Conservation (phyloP, 2,113 vertebrate genomes). For the Gnathonemus longibarbis region DNA sequence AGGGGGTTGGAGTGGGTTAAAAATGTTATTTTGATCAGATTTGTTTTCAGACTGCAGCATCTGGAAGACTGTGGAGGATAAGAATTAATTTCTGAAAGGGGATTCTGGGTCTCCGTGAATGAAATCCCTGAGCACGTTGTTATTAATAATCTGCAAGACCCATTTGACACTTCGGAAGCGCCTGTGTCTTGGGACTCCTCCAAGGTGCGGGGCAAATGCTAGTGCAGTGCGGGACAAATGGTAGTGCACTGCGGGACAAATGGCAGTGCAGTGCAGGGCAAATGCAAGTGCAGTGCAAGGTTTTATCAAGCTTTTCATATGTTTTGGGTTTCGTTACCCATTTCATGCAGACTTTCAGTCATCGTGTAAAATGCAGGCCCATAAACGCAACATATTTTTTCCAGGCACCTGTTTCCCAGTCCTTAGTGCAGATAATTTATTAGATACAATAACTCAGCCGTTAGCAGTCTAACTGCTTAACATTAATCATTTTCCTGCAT, state of each 20-base stretch:
- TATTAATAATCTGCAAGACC: background rate
- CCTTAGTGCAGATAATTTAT: background rate
- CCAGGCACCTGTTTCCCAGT: background rate
- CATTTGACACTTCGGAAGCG: background rate
- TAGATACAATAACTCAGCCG: background rate
- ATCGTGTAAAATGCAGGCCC: background rate
- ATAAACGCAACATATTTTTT: background rate
- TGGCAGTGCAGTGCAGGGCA: background rate
- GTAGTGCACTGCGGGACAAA: background rate
- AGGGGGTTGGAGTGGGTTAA: constrained; percentile 12
- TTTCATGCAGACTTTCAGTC: background rate
- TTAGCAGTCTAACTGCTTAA: background rate
- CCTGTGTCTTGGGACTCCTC: background rate
- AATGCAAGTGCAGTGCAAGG: background rate
- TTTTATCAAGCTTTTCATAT: background rate
- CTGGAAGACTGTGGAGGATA: constrained; percentile 8
- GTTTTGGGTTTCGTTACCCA: background rate
- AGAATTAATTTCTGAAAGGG: background rate
- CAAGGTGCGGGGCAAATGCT: background rate
- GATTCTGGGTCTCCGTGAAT: background rate
- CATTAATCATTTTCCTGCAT: background rate
- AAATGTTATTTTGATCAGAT: constrained; percentile 38
- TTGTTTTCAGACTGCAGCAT: constrained; percentile 15
- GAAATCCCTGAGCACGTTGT: background rate
- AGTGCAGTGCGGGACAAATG: too few species aligned